Evolutionary conservation across 2,113 vertebrate species (phyloP).

Genomic region (Todiramphus saurophagus): DNA sequence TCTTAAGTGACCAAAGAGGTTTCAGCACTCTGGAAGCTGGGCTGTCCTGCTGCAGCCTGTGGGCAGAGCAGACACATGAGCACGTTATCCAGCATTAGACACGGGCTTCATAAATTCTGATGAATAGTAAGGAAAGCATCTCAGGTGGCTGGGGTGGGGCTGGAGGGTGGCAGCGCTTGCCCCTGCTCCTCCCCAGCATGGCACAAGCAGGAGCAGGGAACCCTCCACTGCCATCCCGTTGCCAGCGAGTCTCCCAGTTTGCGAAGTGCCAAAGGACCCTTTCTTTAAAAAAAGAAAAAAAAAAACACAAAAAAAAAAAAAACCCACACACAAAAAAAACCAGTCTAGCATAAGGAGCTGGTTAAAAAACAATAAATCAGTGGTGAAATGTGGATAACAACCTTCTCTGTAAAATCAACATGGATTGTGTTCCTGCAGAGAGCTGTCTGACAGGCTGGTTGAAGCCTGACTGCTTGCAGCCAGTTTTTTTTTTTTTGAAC

Average conservation of each 20-base stretch:
- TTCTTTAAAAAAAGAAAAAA: background rate
- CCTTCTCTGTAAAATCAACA: conserved; percentile 87
- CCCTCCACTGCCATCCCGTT: conserved; percentile 26
- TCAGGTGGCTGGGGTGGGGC: conserved; percentile 68
- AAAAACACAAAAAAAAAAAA: background rate
- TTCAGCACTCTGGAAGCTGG: background rate
- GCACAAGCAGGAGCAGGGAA: background rate
- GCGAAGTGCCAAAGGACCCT: conserved; percentile 70
- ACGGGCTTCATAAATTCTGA: conserved; percentile 74
- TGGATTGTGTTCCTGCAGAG: conserved; percentile 82
- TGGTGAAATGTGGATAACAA: conserved; percentile 85
- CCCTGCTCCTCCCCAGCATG: background rate
- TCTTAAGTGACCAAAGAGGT: background rate
- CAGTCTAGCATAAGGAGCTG: conserved; percentile 81
- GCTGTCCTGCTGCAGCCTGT: background rate
- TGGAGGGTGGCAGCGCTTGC: background rate
- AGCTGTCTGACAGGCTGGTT: conserved; percentile 74
- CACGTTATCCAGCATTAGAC: conserved; percentile 61
- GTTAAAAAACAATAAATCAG: conserved; percentile 90
- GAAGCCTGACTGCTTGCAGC: conserved; percentile 70
- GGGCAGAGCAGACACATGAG: background rate
- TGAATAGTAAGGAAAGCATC: conserved; percentile 73
- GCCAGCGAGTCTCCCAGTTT: background rate
- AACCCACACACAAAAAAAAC: background rate
- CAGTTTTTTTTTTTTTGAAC: background rate